Base-by-base conservation (phyloP, 2,888 invertebrate genomes). In the Acleris emargana region DNA sequence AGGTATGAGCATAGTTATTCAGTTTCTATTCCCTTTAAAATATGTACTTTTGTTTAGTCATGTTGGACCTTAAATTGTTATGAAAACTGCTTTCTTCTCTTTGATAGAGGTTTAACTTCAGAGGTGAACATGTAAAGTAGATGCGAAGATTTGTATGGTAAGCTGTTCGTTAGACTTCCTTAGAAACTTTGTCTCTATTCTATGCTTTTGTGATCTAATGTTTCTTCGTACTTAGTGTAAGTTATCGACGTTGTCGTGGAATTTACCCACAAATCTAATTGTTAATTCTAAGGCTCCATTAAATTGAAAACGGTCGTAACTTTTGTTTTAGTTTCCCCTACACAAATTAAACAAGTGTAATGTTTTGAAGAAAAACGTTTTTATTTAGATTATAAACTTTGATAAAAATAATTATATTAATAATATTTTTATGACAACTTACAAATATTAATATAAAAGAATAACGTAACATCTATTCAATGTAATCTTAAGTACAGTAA, bases 361-460 rank as follows among this genome's bases (percentile, higher is more conserved):
- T 86, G 88, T 91, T 90, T 90, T 91, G 90, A 90, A 92, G 93
- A 90, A 93, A 92, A 91, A 91, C 90, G 88, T 91, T 91, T 93
- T 92, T 92, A 93, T 93, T 93, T 90, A 92, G 93, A 92, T 93
- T 93, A 93, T 93, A 93, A 93, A 93, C 93, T 93, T 93, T 93
- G 93, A 93, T 93, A 93, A 93, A 93, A 93, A 93, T 93, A 89
- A 93, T 93, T 92, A 92, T 92, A 92, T 91, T 92, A 92, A 91
- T 91, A 91, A 91, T 91, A 91, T 92, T 93, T 80, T 91, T 91
- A 93, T 92, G 92, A 91, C 91, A 89, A 91, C 91, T 91, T 93
- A 93, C 89, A 91, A 93, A 90, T 88, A 91, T 89, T 89, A 86
- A 89, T 92, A 90, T 92, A 92, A 92, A 90, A 93, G 85, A 88